Conservation (phyloP, 2,113 vertebrate genomes). For the Psammodynastes pulverulentus region DNA sequence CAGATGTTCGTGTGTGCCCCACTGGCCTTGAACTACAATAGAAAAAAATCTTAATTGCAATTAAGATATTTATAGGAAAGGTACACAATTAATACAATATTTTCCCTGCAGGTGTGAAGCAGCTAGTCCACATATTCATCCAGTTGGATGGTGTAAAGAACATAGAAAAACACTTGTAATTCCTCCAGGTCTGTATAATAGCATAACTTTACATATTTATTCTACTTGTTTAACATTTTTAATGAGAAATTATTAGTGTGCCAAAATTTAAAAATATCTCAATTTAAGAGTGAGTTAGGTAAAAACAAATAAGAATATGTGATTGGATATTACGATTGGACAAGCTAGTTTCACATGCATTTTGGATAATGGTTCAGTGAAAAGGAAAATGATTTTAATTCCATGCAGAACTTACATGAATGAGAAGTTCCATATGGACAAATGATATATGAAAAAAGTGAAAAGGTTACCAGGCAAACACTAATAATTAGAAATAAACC, state of each 20-base stretch:
- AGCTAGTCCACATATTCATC: constrained; percentile 84
- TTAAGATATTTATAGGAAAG: constrained; percentile 7
- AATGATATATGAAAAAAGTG: background rate
- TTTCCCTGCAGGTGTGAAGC: constrained; percentile 78
- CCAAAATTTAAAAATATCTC: background rate
- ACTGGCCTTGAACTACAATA: background rate
- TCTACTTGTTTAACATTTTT: background rate
- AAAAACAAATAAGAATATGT: background rate
- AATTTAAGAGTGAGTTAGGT: background rate
- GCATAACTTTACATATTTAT: background rate
- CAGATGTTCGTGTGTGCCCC: background rate
- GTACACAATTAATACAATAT: background rate
- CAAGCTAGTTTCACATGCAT: background rate
- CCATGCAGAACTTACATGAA: background rate
- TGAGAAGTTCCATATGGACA: background rate
- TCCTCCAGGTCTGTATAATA: constrained; percentile 75
- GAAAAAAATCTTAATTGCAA: background rate
- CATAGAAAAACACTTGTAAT: constrained; percentile 79
- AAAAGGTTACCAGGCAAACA: background rate
- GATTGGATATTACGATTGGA: background rate
- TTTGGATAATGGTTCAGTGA: background rate
- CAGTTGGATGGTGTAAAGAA: constrained; percentile 85
- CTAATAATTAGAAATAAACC: background rate
- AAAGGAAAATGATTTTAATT: background rate
- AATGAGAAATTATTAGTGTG: background rate